These are phyloP conservation scores for Penaeus indicus DNA, from an alignment of 1,140 invertebrate species.

Conservation along the genomic window DNA sequence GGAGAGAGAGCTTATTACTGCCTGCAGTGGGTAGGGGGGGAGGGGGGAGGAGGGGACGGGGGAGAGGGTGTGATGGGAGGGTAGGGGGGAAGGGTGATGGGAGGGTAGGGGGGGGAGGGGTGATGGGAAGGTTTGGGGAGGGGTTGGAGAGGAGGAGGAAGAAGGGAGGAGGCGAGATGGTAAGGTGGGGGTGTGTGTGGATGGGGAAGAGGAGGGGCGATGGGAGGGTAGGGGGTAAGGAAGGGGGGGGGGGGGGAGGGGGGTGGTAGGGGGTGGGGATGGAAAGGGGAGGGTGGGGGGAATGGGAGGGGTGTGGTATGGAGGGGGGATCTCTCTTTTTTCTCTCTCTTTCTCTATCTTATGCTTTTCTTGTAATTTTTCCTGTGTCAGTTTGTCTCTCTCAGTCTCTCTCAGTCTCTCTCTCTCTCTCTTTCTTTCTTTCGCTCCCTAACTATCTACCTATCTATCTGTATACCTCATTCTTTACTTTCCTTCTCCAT, in stretches of 20 bases:
- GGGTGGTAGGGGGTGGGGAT: neutral
- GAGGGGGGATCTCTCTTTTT: no score
- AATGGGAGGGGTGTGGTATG: no score
- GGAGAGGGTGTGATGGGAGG: neutral
- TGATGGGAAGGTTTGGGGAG: neutral
- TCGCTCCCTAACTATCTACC: neutral
- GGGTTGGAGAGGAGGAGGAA: neutral
- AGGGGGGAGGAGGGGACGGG: neutral
- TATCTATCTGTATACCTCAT: neutral
- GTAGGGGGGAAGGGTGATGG: neutral
- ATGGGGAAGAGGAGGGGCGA: neutral
- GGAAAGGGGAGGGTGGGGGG: neutral
- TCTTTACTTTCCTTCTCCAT: conserved; percentile 4
- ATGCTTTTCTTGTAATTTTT: conserved; percentile 1
- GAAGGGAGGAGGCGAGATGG: no score
- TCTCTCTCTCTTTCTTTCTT: conserved; percentile 27
- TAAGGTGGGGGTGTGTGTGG: neutral
- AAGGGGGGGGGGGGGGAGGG: neutral
- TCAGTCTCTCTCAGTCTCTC: neutral
- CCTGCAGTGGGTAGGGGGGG: neutral
- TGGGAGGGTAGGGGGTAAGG: neutral
- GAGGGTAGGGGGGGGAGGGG: neutral
- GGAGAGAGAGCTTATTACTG: neutral
- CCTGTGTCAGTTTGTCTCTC: neutral
- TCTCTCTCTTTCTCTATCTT: neutral